Conservation (phyloP, 1,140 invertebrate genomes). For the Panagrolaimus sp. region DNA sequence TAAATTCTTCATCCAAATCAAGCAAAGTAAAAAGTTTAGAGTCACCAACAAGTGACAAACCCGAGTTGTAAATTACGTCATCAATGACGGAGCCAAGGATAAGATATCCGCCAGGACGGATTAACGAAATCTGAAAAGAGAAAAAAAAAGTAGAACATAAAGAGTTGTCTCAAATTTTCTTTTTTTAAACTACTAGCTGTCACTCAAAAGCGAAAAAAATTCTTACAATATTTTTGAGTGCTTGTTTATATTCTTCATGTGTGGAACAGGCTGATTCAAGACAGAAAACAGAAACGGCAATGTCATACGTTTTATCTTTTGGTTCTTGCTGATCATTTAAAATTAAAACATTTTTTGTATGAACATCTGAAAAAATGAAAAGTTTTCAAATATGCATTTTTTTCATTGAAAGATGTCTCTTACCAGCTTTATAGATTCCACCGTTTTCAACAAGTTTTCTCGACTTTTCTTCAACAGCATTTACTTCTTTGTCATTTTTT, state of each 20-base stretch:
- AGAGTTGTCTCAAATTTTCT: not conserved
- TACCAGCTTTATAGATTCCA: slow-evolving; percentile 44
- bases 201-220: not conserved
- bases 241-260: slow-evolving; percentile 38
- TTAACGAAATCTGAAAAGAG: slow-evolving; percentile 33
- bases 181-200: not conserved
- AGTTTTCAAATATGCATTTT: too few species aligned
- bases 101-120: slow-evolving; percentile 39
- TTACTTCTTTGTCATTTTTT: not conserved
- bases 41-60: slow-evolving; percentile 23
- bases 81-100: slow-evolving; percentile 47
- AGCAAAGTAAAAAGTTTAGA: slow-evolving; percentile 37
- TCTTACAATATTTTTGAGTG: slow-evolving; percentile 45
- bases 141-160: not conserved
- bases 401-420: too few species aligned
- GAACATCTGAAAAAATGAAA: too few species aligned
- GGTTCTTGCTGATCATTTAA: slow-evolving; percentile 3
- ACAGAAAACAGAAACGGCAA: slow-evolving; percentile 46
- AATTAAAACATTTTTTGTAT: slow-evolving; percentile 33
- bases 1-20: slow-evolving; percentile 34
- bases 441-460: slow-evolving; percentile 26
- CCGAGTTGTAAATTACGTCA: slow-evolving; percentile 44
- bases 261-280: slow-evolving; percentile 44
- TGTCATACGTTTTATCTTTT: slow-evolving; percentile 27
- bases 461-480: slow-evolving; percentile 26